Evolutionary conservation across 2,888 invertebrate species (phyloP), one percentile per base, ranked within the genome.

Genomic region (Zootermopsis nevadensis): DNA sequence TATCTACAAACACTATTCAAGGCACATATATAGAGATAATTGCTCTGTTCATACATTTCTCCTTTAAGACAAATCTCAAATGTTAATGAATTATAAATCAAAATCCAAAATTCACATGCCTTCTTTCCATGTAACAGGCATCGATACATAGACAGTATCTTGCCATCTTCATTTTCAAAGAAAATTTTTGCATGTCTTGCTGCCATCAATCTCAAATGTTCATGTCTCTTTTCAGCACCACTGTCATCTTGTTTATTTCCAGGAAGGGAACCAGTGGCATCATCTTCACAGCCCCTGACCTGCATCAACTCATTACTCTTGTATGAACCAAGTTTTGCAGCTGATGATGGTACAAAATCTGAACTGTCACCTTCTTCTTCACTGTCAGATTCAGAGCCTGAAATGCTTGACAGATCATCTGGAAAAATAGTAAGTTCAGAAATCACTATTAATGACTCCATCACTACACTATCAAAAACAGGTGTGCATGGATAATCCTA

Each of bases 91-190:
- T 19, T 8, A 48, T 48, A 2, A 12, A 48, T 12, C 19, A 48
- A 48, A 48, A 48, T 48, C 48, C 19, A 48, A 48, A 48, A 55
- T 42, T 74, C 19, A 85, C 83, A 82, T 89, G 93, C 94, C 92
- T 94, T 95, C 88, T 93, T 94, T 86, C 93, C 93, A 87, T 94
- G 93, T 79, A 96, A 88, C 82, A 96, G 89, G 87, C 95, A 94
- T 86, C 94, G 91, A 87, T 95, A 95, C 76, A 96, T 89, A 76
- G 95, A 95, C 87, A 96, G 92, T 84, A 96, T 93, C 86, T 94
- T 91, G 0, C 94, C 94, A 4, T 90, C 89, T 0, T 90, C 89
- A 87, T 94, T 95, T 86, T 93, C 93, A 87, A 96, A 93, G 88
- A 94, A 95, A 0, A 95, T 92, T 88, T 95, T 95, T 31, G 95